Base-by-base conservation (phyloP, 2,113 vertebrate genomes). In the Smithornis capensis region DNA sequence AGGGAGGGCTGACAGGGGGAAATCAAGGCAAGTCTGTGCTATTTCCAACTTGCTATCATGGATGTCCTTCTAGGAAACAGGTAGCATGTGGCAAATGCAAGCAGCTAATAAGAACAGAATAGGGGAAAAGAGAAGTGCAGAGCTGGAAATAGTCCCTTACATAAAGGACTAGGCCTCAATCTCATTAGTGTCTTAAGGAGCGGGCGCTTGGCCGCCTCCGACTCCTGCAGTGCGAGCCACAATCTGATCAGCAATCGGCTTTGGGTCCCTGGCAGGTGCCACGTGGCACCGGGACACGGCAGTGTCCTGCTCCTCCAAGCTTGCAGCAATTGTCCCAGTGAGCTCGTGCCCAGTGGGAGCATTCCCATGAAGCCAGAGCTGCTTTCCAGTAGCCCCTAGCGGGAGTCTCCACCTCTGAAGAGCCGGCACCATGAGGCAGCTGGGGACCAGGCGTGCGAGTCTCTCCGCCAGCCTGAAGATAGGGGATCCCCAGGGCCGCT, bases 381-480 rank as follows among this genome's bases (percentile, higher is more conserved):
- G 40, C 77, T 4, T 17, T 18, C 40, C 82, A 5, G 1, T 3
- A 0, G 44, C 31, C 45, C 0, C 0, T 69, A 6, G 13, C 6
- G 0, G 25, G 53, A 64, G 6, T 12, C n/a, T 0, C 28, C 1
- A 6, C n/a, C 24, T 6, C 0, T 0, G 25, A 21, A 67, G 10
- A 6, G 16, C 16, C 1, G 52, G 60, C 33, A 28, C n/a, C 1
- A 89, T 94, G 82, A 88, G 83, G 52, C 74, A 40, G 4, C 87
- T 94, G 63, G 93, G 96, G 82, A 94, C 59, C 64, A 98, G 99
- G 64, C 97, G 98, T 0, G 97, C 97, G 1, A 99, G 98, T 40
- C 97, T 98, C 73, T 98, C 98, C 4, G 97, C 98, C 12, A 98
- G 96, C 45, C 52, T 99, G 87, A 99, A 98, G 94, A 97, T 98